Evolutionary conservation across 2,797 vertebrate genomes (phyloP), one percentile per base, ranked within the genome.

Genomic region (Pitangus sulphuratus): DNA sequence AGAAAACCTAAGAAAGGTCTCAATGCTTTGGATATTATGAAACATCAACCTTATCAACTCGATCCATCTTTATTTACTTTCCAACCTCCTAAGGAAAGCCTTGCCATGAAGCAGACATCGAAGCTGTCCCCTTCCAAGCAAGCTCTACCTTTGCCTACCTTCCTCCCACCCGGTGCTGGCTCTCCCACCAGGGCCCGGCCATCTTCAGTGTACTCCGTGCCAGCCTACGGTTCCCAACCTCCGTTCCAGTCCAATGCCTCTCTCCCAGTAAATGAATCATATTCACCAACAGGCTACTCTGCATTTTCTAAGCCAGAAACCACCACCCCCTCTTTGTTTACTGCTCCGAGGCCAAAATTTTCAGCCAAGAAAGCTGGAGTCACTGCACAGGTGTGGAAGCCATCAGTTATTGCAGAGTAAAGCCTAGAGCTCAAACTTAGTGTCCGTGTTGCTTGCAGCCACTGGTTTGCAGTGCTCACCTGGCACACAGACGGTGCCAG

Each of bases 381-480:
- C 95, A 98, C 98, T 70, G 99, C 98, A 92, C 99, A 99, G 98
- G 99, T 99, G 98, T 99, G 99, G 99, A 99, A 99, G 97, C 99
- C 99, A 45, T 96, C 98, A 25, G 89, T 96, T 70, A 98, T 96
- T 58, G 98, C 98, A 94, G 98, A 99, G 98, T 99, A 99, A 97
- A 80, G 96, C 97, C 91, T 79, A 60, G 75, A 94, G 96, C 96
- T 87, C 92, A 95, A 97, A 98, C 91, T 87, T 89, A 94, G 95
- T 94, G 94, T 96, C 96, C 92, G 8, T 70, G 95, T 96, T 93
- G 97, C 95, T 98, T 97, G 84, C 97, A 94, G 90, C 87, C 89
- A 96, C 89, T 95, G 58, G 93, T 97, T 97, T 98, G 97, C 96
- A 86, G 97, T 97, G 97, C 87, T 96, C 90, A 93, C 57, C 93